These are phyloP conservation scores for Zygaena filipendulae DNA, from an alignment of 2,888 invertebrate species.

Conservation along the genomic window DNA sequence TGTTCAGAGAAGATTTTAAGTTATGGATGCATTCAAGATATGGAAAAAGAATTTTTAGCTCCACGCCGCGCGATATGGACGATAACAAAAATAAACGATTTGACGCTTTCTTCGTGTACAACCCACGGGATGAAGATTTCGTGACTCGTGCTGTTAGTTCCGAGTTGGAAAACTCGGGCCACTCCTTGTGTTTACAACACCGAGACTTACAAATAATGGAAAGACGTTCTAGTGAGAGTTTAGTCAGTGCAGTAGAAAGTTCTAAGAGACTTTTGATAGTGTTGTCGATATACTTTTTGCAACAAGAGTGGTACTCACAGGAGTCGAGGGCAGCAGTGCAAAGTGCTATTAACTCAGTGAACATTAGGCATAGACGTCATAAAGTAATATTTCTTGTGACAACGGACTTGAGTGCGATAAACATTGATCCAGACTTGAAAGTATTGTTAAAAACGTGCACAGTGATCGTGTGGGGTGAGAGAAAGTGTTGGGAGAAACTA, in stretches of 20 bases:
- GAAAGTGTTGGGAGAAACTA: conserved; percentile 89
- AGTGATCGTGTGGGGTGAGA: conserved; percentile 83
- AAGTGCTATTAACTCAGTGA: conserved; percentile 74
- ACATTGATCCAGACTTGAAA: conserved; percentile 79
- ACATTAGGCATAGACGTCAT: conserved; percentile 71
- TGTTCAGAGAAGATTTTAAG: conserved; percentile 80
- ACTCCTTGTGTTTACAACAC: conserved; percentile 75
- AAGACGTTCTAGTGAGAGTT: conserved; percentile 63
- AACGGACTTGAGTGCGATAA: conserved; percentile 70
- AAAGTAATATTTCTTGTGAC: conserved; percentile 68
- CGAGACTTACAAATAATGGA: conserved; percentile 71
- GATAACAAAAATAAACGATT: conserved; percentile 76
- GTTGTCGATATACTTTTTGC: conserved; percentile 82
- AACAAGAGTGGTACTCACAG: conserved; percentile 84
- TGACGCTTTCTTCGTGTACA: conserved; percentile 90
- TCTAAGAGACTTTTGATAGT: conserved; percentile 81
- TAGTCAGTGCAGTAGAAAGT: conserved; percentile 67
- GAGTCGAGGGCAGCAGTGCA: conserved; percentile 86
- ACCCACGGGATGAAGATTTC: conserved; percentile 80
- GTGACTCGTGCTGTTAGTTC: conserved; percentile 75
- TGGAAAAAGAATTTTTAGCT: conserved; percentile 79
- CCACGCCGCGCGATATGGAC: conserved; percentile 63
- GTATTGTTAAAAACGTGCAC: conserved; percentile 78
- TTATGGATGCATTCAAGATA: conserved; percentile 84
- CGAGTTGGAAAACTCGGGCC: conserved; percentile 76